Evolutionary conservation across 2,113 vertebrate genomes (phyloP).

Genomic region (Antidorcas marsupialis): DNA sequence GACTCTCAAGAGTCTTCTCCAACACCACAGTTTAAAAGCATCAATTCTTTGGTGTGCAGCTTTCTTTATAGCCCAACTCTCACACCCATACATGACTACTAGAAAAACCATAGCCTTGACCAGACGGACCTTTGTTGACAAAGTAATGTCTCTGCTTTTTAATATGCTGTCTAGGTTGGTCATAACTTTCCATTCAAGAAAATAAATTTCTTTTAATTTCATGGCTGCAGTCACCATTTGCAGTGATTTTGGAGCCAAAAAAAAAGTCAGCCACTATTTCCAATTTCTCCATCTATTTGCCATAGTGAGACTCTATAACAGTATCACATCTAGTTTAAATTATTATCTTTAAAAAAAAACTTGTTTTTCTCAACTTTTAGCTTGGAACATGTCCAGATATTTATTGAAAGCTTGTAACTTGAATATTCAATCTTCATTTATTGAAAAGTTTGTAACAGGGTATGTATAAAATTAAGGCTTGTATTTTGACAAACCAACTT

Average conservation of each 20-base stretch:
- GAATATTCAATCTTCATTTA: neutral
- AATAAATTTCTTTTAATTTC: neutral
- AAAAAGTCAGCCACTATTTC: neutral
- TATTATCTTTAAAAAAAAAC: neutral
- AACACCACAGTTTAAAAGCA: neutral
- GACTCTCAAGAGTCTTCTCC: neutral
- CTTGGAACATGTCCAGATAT: neutral
- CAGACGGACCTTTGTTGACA: accelerated
- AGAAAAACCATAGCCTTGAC: neutral
- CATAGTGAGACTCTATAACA: neutral
- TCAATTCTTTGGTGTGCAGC: accelerated
- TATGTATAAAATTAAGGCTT: neutral
- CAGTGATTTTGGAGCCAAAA: neutral
- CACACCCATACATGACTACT: neutral
- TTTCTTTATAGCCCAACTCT: neutral
- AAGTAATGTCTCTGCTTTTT: neutral
- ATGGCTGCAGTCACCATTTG: neutral
- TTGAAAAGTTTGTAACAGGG: neutral
- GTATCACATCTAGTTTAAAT: neutral
- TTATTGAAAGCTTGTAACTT: slow-evolving; percentile 1
- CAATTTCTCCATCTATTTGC: neutral
- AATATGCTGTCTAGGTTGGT: neutral
- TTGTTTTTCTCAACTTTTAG: neutral
- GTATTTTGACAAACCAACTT: neutral
- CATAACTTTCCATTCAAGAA: neutral